phyloP scores from a whole-genome alignment of 2,113 vertebrate species.

The Syngnathoides biaculeatus region DNA sequence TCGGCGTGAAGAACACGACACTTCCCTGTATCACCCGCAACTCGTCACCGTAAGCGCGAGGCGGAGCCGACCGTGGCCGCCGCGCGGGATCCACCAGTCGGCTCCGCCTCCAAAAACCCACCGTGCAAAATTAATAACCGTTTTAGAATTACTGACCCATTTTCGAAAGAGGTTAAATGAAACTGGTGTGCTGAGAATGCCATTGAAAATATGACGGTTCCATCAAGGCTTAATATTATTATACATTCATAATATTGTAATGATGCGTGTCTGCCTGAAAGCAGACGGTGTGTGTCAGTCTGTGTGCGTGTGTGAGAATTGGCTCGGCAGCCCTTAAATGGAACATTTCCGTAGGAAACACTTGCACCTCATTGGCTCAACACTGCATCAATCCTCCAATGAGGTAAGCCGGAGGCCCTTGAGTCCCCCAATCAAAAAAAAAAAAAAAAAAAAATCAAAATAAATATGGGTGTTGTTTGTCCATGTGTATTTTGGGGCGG shows the following conservation, averaged over 20 bases:
- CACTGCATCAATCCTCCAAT: constrained; percentile 54
- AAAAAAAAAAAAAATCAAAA: constrained; percentile 4
- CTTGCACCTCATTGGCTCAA: constrained; percentile 77
- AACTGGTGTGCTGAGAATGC: constrained; percentile 18
- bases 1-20: constrained; percentile 77
- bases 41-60: background rate
- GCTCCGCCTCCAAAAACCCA: background rate
- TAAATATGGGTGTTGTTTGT: too few species aligned
- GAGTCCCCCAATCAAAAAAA: constrained; percentile 40
- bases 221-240: constrained; percentile 44
- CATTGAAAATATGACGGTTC: constrained; percentile 38
- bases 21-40: constrained; percentile 57
- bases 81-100: background rate
- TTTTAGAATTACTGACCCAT: background rate
- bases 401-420: constrained; percentile 54
- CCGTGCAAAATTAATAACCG: too few species aligned
- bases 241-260: constrained; percentile 70
- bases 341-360: constrained; percentile 80
- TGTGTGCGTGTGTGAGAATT: constrained; percentile 21
- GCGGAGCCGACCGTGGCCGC: background rate
- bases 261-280: constrained; percentile 27
- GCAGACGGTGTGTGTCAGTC: background rate
- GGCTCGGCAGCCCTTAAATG: constrained; percentile 49
- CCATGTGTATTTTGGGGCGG: constrained; percentile 29
- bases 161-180: constrained; percentile 23